These are phyloP conservation scores for Apamea anceps DNA, from an alignment of 2,888 invertebrate species.

Conservation along the genomic window DNA sequence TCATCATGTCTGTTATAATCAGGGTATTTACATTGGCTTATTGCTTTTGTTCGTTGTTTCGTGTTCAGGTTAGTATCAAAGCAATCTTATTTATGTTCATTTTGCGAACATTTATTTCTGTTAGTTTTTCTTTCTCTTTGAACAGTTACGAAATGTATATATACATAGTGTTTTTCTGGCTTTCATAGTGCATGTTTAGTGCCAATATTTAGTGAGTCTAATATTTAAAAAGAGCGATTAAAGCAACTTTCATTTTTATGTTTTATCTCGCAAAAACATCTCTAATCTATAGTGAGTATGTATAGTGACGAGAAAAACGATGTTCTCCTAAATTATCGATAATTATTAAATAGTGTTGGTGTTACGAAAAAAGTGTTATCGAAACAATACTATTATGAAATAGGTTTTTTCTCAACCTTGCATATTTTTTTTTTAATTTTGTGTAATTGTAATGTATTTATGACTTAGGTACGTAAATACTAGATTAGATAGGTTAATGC, in stretches of 20 bases:
- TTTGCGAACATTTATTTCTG: background rate
- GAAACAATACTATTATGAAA: too few species aligned
- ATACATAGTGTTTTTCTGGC: background rate
- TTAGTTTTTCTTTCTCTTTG: background rate
- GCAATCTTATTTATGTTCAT: background rate
- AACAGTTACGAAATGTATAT: background rate
- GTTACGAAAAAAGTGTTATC: too few species aligned
- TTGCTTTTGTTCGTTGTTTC: background rate
- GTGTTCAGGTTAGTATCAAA: background rate
- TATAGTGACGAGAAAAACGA: background rate
- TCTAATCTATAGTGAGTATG: background rate
- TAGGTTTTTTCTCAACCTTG: too few species aligned
- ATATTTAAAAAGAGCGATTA: background rate
- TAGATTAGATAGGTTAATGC: background rate
- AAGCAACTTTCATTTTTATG: background rate
- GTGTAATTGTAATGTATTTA: background rate
- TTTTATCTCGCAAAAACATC: too few species aligned
- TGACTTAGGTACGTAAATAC: too few species aligned
- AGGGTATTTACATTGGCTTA: background rate
- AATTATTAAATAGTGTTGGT: background rate
- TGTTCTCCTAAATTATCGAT: background rate
- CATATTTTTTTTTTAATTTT: background rate
- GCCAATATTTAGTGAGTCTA: background rate
- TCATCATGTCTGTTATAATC: constrained; percentile 15
- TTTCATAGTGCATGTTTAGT: background rate